Conservation (phyloP, 2,797 vertebrate species). For the Vespertilio murinus region DNA sequence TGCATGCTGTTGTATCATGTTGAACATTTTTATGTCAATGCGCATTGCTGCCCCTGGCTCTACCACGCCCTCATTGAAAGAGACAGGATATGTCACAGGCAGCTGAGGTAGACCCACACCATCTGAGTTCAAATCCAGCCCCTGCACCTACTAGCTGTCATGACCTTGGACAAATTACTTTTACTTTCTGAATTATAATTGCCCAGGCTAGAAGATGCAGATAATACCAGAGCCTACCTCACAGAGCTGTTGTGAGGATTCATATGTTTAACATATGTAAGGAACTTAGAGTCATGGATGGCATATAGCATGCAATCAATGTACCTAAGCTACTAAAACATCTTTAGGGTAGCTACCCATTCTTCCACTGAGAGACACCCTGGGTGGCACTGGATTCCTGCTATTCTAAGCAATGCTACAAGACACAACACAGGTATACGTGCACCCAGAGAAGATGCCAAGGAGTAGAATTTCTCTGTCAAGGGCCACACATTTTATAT, state of each 20-base stretch:
- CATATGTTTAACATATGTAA: not conserved
- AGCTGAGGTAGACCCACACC: not conserved
- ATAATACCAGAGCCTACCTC: not conserved
- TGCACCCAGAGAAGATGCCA: not conserved
- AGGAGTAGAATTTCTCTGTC: not conserved
- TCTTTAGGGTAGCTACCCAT: not conserved
- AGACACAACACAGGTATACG: not conserved
- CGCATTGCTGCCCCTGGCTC: not conserved
- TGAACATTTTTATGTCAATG: not conserved
- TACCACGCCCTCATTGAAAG: not conserved
- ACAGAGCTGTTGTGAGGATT: not conserved
- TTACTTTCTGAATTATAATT: not conserved
- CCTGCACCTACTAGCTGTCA: not conserved
- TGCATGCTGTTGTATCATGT: not conserved
- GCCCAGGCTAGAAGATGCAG: not conserved
- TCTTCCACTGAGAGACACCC: not conserved
- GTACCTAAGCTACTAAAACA: not conserved
- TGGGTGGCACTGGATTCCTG: not conserved
- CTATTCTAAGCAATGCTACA: not conserved
- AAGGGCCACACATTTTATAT: not conserved
- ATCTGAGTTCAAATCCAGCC: not conserved
- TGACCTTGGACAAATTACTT: not conserved
- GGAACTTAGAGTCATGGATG: not conserved
- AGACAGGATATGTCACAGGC: not conserved
- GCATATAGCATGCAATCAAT: not conserved